Conservation (phyloP, 2,797 vertebrate genomes). For the Semotilus atromaculatus region DNA sequence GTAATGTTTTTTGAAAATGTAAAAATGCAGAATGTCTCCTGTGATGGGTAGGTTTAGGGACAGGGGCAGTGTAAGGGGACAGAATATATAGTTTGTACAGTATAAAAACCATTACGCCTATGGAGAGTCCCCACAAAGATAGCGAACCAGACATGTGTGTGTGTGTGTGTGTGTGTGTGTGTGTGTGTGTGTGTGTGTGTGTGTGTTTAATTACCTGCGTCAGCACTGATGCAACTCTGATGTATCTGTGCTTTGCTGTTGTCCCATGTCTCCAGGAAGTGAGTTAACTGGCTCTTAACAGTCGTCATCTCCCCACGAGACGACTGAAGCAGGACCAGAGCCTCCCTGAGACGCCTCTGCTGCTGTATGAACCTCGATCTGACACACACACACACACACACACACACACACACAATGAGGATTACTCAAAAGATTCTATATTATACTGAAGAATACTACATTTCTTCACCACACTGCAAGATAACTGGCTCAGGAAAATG, state of each 20-base stretch:
- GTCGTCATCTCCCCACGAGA: slow-evolving; percentile 59
- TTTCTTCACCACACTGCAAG: not conserved
- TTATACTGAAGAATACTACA: not conserved
- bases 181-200: slow-evolving; percentile 14
- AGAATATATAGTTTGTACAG: too few species aligned
- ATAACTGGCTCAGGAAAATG: not conserved
- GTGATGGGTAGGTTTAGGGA: too few species aligned
- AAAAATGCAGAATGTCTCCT: too few species aligned
- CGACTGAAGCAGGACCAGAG: slow-evolving; percentile 56
- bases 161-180: slow-evolving; percentile 40
- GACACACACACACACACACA: slow-evolving; percentile 24
- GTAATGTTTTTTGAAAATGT: too few species aligned
- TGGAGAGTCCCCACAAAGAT: too few species aligned
- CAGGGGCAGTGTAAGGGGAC: too few species aligned
- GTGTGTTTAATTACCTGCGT: slow-evolving; percentile 56
- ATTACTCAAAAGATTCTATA: slow-evolving; percentile 26
- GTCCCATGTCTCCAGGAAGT: slow-evolving; percentile 67
- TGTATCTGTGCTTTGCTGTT: slow-evolving; percentile 40
- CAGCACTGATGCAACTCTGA: slow-evolving; percentile 60
- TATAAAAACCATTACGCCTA: too few species aligned
- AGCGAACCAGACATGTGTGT: too few species aligned
- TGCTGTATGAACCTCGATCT: slow-evolving; percentile 56
- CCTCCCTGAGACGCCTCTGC: slow-evolving; percentile 58
- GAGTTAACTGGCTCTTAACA: slow-evolving; percentile 63
- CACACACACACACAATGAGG: not conserved